Evolutionary conservation across 2,888 invertebrate species (phyloP).

Genomic region (Callimorpha dominula): DNA sequence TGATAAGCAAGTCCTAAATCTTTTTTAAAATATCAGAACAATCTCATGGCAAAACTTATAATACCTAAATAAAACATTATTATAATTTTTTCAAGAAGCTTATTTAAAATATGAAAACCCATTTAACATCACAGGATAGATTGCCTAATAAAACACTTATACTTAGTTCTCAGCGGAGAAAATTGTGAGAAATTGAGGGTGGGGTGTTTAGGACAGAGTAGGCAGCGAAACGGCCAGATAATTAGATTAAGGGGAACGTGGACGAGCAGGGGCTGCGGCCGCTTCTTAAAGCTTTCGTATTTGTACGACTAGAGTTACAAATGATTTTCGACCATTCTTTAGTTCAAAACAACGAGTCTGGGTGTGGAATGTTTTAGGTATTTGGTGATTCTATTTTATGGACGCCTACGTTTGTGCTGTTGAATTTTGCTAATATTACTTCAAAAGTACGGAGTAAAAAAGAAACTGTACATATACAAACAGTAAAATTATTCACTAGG

Average conservation of each 20-base stretch:
- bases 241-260: conserved; percentile 82
- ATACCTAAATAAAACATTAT: background rate
- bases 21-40: background rate
- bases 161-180: conserved; percentile 69
- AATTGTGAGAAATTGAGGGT: conserved; percentile 68
- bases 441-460: background rate
- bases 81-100: conserved; percentile 48
- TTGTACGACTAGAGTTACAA: conserved; percentile 65
- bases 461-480: background rate
- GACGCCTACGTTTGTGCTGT: no score
- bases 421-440: no score
- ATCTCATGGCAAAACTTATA: background rate
- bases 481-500: background rate
- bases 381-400: background rate
- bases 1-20: background rate
- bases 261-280: conserved; percentile 71
- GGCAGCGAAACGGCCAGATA: conserved; percentile 81
- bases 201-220: conserved; percentile 68
- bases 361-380: background rate
- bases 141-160: conserved; percentile 75
- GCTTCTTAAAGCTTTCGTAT: conserved; percentile 70
- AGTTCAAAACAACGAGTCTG: conserved; percentile 21
- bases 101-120: conserved; percentile 64
- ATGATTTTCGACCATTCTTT: conserved; percentile 60
- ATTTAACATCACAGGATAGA: conserved; percentile 65